These are phyloP conservation scores for Leptinotarsa peninsularis DNA, from an alignment of 2,888 invertebrate genomes.

Conservation along the genomic window DNA sequence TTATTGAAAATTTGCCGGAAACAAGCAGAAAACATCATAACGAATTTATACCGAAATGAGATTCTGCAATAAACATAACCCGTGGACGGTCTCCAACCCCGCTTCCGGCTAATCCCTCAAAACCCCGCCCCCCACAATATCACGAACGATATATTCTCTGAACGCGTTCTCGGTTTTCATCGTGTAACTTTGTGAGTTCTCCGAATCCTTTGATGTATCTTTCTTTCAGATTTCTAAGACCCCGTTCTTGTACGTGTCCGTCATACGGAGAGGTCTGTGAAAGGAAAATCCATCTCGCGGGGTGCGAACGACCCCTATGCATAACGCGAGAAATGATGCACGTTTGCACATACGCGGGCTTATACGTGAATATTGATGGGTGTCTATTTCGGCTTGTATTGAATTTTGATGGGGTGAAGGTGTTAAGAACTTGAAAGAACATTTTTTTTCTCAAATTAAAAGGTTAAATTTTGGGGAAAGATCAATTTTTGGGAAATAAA, in stretches of 20 bases:
- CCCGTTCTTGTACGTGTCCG: slow-evolving; percentile 4
- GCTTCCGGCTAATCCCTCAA: not conserved
- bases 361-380: slow-evolving; percentile 3
- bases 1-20: too few relatives aligned
- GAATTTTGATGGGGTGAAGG: slow-evolving; percentile 5
- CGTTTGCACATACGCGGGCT: slow-evolving; percentile 2
- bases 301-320: not conserved
- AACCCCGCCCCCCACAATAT: slow-evolving; percentile 1
- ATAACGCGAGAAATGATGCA: slow-evolving; percentile 11
- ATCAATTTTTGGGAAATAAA: too few relatives aligned
- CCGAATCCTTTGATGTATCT: slow-evolving; percentile 21
- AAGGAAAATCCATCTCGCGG: slow-evolving; percentile 9
- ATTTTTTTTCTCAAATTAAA: not conserved
- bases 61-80: too few relatives aligned
- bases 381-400: slow-evolving; percentile 5
- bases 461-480: too few relatives aligned
- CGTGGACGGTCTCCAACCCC: not conserved
- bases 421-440: not conserved
- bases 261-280: not conserved
- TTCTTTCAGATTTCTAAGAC: slow-evolving; percentile 20
- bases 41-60: too few relatives aligned
- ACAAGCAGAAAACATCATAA: too few relatives aligned
- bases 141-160: slow-evolving; percentile 13
- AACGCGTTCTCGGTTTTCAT: slow-evolving; percentile 13
- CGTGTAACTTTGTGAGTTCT: slow-evolving; percentile 17